Conservation (phyloP, 2,113 vertebrate species). For the Tetrax tetrax region DNA sequence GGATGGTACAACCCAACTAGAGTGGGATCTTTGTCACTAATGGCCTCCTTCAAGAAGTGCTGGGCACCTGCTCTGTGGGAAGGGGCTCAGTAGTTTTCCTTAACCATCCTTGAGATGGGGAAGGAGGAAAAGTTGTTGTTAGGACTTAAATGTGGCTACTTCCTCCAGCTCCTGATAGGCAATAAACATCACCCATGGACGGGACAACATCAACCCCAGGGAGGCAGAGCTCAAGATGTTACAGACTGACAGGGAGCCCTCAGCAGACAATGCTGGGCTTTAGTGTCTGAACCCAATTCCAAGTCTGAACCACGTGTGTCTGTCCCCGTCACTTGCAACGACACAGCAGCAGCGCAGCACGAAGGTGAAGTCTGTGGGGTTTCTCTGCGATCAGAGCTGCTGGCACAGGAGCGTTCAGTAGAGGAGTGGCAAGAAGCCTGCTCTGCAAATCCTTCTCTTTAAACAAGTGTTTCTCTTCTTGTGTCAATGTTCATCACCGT, state of each 20-base stretch:
- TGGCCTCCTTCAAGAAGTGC: background rate
- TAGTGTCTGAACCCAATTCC: background rate
- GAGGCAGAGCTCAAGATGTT: background rate
- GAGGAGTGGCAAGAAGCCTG: background rate
- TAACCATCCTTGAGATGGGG: background rate
- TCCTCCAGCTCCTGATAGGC: background rate
- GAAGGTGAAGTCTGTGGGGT: fast-evolving
- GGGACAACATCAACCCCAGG: background rate
- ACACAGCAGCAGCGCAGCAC: background rate
- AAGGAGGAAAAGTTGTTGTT: background rate
- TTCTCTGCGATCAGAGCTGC: background rate
- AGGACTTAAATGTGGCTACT: background rate
- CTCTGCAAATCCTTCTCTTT: background rate
- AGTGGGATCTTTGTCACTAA: background rate
- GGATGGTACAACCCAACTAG: background rate
- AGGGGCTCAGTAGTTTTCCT: background rate
- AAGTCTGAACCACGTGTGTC: fast-evolving
- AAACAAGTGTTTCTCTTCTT: background rate
- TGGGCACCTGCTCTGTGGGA: background rate
- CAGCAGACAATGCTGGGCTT: background rate
- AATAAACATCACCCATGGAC: background rate
- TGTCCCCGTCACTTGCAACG: background rate
- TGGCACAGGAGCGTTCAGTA: background rate
- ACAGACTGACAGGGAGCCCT: background rate
- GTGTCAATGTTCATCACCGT: background rate